Conservation (phyloP, 2,888 invertebrate species). For the Pammene fasciana region DNA sequence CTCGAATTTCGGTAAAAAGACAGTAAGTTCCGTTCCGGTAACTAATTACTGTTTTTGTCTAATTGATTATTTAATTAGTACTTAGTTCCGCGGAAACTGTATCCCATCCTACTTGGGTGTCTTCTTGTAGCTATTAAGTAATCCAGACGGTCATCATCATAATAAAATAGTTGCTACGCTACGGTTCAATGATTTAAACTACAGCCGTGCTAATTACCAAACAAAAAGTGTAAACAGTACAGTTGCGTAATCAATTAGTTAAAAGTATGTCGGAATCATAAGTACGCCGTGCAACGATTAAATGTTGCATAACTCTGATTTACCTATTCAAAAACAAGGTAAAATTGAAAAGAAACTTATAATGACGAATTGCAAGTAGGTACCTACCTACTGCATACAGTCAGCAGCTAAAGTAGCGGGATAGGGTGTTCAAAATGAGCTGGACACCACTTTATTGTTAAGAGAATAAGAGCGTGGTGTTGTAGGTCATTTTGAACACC, state of each 20-base stretch:
- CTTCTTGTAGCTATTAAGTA: constrained; percentile 3
- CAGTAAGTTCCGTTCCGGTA: constrained; percentile 15
- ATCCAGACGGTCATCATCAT: not conserved
- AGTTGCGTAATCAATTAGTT: not conserved
- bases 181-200: not conserved
- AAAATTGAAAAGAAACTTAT: too few species aligned
- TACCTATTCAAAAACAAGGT: too few species aligned
- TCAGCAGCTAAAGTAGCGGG: too few species aligned
- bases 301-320: too few species aligned
- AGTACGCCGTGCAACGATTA: too few species aligned
- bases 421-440: too few species aligned
- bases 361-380: too few species aligned
- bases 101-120: constrained; percentile 8
- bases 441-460: too few species aligned
- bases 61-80: constrained; percentile 11
- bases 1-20: constrained; percentile 6
- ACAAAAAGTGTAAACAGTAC: constrained; percentile 13
- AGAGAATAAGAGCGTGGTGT: too few species aligned
- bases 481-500: too few species aligned
- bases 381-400: too few species aligned
- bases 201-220: not conserved
- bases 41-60: constrained; percentile 17
- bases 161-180: not conserved
- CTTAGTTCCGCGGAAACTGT: constrained; percentile 15
- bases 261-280: not conserved